Base-by-base conservation (phyloP, 2,113 vertebrate genomes). In the Vidua macroura region DNA sequence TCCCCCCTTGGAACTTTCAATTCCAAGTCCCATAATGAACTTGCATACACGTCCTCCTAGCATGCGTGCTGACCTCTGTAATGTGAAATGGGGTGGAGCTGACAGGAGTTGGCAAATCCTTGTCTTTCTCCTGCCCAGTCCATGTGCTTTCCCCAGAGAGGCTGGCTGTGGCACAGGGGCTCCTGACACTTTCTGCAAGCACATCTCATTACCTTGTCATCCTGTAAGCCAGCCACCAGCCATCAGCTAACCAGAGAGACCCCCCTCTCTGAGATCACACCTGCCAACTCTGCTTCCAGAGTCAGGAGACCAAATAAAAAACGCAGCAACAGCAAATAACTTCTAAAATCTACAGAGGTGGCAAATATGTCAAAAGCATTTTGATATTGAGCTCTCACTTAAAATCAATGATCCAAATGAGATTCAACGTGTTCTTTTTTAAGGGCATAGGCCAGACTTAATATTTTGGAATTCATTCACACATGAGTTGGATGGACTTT, bases 341-440 rank as follows among this genome's bases (percentile, higher is more conserved):
- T 86, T 44, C 60, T 68, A 11, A 48, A 81, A 75, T 81, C 60
- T 64, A 83, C 68, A 72, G 76, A 92, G 64, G 52, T n/a, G 48
- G 35, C 48, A 83, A 74, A 90, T 78, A 48, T 56, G 90, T 92
- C 96, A 88, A 68, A 93, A 90, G 13, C 73, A 64, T 81, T 94
- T 94, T 75, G 67, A n/a, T 92, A 56, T 7, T 63, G 55, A 92
- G 60, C n/a, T 48, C 41, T 86, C 43, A 46, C 52, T 86, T 83
- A 82, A 90, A 95, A 92, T 75, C 83, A 86, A 10, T 81, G 83
- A 83, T 88, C 73, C 85, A 92, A 92, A 92, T 72, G 72, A 56
- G 56, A 93, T 30, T 96, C 70, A 75, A 43, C 74, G 58, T 70
- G 7, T 63, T 83, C 39, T 48, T 74, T 83, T 56, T 52, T 72